phyloP scores from a whole-genome alignment of 2,797 vertebrate species.

The Smutsia temminckii region DNA sequence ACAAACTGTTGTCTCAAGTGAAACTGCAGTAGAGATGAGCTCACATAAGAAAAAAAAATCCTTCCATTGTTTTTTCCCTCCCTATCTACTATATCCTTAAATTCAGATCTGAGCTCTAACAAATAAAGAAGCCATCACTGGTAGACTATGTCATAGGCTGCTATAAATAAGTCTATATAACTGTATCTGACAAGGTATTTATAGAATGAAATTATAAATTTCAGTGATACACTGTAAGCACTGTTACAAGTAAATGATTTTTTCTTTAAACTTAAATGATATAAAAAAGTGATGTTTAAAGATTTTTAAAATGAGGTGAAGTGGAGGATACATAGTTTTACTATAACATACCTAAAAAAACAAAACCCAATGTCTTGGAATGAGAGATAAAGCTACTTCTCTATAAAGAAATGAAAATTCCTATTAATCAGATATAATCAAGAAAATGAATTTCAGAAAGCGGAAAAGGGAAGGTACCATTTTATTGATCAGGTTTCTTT shows the following conservation, averaged over 20 bases:
- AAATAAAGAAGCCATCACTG: neutral
- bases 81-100: constrained; percentile 5
- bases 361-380: constrained; percentile 3
- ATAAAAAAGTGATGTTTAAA: neutral
- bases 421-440: constrained; percentile 24
- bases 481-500: constrained; percentile 27
- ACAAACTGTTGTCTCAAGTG: constrained; percentile 26
- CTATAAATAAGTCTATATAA: neutral
- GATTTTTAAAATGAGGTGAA: neutral
- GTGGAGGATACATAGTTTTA: neutral
- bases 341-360: constrained; percentile 6
- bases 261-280: no score
- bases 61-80: neutral
- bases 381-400: neutral
- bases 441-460: constrained; percentile 30
- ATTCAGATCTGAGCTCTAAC: constrained; percentile 39
- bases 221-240: neutral
- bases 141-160: neutral
- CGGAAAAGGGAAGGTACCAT: neutral
- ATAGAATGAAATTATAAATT: constrained; percentile 35
- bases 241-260: constrained; percentile 3
- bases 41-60: constrained; percentile 19
- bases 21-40: neutral
- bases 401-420: constrained; percentile 31
- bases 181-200: neutral